These are phyloP conservation scores for Slavum lentiscoides DNA, from an alignment of 2,888 invertebrate genomes.

Conservation along the genomic window DNA sequence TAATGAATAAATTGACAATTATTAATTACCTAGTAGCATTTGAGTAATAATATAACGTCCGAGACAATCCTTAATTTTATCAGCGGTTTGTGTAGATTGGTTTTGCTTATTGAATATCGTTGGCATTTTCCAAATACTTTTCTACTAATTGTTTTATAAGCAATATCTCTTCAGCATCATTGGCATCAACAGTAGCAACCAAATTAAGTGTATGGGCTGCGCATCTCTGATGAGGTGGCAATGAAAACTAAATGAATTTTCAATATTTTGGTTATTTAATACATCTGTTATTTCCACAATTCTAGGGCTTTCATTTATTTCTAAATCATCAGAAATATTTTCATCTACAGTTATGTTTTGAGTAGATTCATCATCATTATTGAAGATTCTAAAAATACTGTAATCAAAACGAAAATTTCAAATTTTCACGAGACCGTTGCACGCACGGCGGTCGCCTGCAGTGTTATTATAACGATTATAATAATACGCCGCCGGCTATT, in stretches of 20 bases:
- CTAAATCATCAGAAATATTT: neutral
- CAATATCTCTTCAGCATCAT: neutral
- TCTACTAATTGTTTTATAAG: constrained; percentile 5
- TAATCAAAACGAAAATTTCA: no score
- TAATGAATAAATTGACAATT: neutral
- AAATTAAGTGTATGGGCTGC: neutral
- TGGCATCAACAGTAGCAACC: neutral
- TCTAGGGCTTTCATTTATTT: neutral
- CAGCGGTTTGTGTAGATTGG: neutral
- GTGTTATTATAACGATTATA: no score
- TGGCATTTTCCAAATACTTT: neutral
- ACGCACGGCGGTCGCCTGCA: no score
- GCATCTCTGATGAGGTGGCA: neutral
- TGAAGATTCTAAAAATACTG: neutral
- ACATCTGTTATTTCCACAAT: constrained; percentile 1
- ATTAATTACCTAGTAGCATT: neutral
- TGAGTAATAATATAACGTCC: constrained; percentile 7
- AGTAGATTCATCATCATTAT: neutral
- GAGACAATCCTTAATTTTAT: neutral
- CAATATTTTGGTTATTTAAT: neutral
- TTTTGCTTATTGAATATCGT: constrained; percentile 1
- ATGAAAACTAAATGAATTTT: neutral
- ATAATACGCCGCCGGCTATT: no score
- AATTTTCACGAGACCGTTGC: no score
- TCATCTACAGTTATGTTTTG: neutral